Evolutionary conservation across 2,797 vertebrate species (phyloP).

Genomic region (Paramormyrops hopkinsi): DNA sequence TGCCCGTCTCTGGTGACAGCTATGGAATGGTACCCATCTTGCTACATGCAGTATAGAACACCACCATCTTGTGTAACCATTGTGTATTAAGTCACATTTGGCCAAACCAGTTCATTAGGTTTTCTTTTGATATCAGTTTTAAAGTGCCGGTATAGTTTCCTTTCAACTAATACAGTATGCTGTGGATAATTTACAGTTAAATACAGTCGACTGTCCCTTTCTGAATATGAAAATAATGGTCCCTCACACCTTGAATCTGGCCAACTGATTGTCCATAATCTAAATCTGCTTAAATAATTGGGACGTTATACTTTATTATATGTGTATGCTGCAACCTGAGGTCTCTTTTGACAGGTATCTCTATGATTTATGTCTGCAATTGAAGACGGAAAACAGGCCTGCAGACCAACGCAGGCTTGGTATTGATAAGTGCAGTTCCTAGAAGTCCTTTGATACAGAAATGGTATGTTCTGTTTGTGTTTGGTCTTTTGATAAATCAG

Average conservation of each 20-base stretch:
- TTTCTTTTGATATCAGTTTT: background rate
- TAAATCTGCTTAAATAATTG: background rate
- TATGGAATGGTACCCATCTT: background rate
- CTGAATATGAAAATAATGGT: background rate
- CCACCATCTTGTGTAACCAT: background rate
- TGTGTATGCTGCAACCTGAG: background rate
- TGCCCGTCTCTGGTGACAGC: background rate
- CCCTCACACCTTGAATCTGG: background rate
- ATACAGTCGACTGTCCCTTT: background rate
- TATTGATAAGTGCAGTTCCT: background rate
- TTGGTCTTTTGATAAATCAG: background rate
- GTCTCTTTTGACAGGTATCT: background rate
- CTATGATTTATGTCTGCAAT: background rate
- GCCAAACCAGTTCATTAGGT: slow-evolving; percentile 7
- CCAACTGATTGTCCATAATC: background rate
- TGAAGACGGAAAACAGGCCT: background rate
- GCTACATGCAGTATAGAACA: background rate
- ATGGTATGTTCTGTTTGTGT: background rate
- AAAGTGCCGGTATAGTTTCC: background rate
- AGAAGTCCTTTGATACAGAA: too few species aligned
- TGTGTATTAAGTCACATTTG: background rate
- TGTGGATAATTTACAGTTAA: background rate
- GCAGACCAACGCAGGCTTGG: background rate
- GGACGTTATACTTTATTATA: background rate
- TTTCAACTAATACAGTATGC: background rate